Evolutionary conservation across 2,113 vertebrate genomes (phyloP).

Genomic region (Raja brachyura): DNA sequence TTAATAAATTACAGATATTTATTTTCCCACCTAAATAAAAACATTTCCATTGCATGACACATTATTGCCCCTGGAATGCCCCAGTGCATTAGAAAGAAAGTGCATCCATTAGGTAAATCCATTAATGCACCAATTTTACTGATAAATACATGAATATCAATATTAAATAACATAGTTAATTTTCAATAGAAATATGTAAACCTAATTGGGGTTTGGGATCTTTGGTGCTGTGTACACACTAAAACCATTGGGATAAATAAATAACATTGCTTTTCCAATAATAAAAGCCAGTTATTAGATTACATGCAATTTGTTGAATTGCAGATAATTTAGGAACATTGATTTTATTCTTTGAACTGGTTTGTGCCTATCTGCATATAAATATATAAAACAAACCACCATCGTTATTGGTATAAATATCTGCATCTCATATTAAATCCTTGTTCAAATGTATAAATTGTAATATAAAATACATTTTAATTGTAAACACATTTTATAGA

Average conservation of each 20-base stretch:
- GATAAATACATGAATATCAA: conserved; percentile 5
- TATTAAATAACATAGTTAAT: conserved; percentile 1
- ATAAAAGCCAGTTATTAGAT: conserved; percentile 30
- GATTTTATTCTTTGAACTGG: not conserved
- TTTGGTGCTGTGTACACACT: conserved; percentile 23
- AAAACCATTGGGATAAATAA: conserved; percentile 19
- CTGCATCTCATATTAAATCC: not conserved
- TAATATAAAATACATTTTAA: not conserved
- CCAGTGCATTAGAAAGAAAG: not conserved
- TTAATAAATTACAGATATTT: not conserved
- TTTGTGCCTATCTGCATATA: conserved; percentile 24
- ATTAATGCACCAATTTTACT: conserved; percentile 19
- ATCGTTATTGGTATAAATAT: not conserved
- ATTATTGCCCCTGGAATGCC: not conserved
- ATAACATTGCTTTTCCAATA: conserved; percentile 25
- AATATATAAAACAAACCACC: not conserved
- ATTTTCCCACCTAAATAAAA: not conserved
- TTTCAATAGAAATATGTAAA: not conserved
- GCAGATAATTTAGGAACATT: not conserved
- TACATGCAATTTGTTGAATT: conserved; percentile 33
- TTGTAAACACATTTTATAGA: not conserved
- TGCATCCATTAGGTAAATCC: not conserved
- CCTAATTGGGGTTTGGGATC: conserved; percentile 1
- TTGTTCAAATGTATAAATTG: not conserved
- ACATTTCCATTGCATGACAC: conserved; percentile 7